These are phyloP conservation scores for Platalea minor DNA, from an alignment of 2,797 vertebrate species.

Conservation along the genomic window DNA sequence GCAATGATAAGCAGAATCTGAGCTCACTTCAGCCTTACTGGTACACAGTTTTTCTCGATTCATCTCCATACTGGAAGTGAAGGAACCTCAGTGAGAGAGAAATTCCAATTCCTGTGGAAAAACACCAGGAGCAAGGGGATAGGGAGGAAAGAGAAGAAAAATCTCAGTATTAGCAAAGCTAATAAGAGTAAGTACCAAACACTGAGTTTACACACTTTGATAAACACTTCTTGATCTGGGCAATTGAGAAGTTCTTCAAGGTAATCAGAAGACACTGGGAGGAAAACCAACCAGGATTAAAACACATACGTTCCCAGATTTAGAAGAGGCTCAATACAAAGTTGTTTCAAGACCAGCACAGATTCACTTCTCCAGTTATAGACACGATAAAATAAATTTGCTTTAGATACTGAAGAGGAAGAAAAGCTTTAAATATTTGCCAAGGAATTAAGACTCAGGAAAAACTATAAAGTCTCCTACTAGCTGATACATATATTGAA, in stretches of 20 bases:
- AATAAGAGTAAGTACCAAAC: neutral
- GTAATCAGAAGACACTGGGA: neutral
- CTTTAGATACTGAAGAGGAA: neutral
- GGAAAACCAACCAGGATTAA: neutral
- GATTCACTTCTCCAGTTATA: neutral
- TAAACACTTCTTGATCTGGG: neutral
- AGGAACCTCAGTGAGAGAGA: neutral
- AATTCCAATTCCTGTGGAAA: neutral
- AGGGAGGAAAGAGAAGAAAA: neutral
- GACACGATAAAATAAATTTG: neutral
- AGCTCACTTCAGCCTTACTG: conserved; percentile 60
- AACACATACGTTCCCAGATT: neutral
- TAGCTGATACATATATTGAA: neutral
- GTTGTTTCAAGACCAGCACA: neutral
- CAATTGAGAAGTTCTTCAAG: neutral
- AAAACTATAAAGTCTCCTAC: neutral
- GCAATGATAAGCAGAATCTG: conserved; percentile 79
- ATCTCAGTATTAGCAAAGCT: neutral
- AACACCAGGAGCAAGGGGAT: neutral
- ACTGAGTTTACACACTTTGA: neutral
- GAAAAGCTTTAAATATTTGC: neutral
- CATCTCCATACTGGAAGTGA: conserved; percentile 74
- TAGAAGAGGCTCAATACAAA: neutral
- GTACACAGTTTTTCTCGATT: conserved; percentile 68
- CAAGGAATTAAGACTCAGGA: neutral